These are phyloP conservation scores for Euproctis similis DNA, from an alignment of 2,888 invertebrate genomes.

Conservation along the genomic window DNA sequence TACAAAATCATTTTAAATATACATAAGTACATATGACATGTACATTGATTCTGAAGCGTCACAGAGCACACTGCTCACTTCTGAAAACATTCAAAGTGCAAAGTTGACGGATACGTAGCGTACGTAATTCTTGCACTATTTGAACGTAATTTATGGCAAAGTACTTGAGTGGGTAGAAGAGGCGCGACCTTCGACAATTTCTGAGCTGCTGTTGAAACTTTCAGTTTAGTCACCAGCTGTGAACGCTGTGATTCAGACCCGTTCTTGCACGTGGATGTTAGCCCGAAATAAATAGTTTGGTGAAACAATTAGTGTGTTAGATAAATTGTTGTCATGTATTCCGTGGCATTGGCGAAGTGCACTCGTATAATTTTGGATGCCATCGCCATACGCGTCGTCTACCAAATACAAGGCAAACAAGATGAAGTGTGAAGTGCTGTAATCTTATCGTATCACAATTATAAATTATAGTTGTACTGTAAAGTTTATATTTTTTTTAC, in stretches of 20 bases:
- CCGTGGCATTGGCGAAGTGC: conserved; percentile 46
- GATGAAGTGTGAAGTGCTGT: neutral
- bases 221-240: conserved; percentile 35
- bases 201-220: conserved; percentile 59
- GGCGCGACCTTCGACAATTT: conserved; percentile 51
- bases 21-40: too few species aligned
- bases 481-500: too few species aligned
- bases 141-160: too few species aligned
- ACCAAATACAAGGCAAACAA: neutral
- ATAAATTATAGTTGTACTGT: conserved; percentile 6
- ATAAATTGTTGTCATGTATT: conserved; percentile 31
- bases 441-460: neutral
- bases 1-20: too few species aligned
- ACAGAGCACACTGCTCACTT: too few species aligned
- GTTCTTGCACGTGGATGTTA: conserved; percentile 48
- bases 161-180: conserved; percentile 12
- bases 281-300: conserved; percentile 62
- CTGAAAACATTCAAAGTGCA: too few species aligned
- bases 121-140: too few species aligned
- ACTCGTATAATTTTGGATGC: conserved; percentile 31
- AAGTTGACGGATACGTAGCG: too few species aligned
- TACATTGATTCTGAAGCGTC: too few species aligned
- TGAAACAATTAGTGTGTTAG: conserved; percentile 49
- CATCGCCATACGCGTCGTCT: neutral
- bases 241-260: conserved; percentile 58